phyloP scores from a whole-genome alignment of 2,888 invertebrate genomes.

The Melangyna quadrimaculata region DNA sequence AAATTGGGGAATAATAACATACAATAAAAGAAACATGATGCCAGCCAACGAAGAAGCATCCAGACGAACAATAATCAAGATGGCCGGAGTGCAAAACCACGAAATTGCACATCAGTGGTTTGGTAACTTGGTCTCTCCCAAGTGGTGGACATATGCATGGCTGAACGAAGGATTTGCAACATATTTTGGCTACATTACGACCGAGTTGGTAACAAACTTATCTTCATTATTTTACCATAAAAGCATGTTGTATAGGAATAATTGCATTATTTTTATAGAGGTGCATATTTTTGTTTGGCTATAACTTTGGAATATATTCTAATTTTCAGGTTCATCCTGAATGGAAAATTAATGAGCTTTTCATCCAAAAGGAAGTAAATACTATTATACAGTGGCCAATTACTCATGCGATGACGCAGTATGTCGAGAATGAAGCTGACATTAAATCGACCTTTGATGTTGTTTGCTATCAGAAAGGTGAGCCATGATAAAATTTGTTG shows the following conservation, averaged over 20 bases:
- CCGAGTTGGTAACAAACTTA: constrained; percentile 76
- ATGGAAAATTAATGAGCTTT: constrained; percentile 86
- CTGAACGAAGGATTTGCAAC: constrained; percentile 88
- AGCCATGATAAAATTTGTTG: constrained; percentile 19
- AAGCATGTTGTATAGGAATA: background rate
- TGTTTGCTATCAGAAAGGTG: constrained; percentile 86
- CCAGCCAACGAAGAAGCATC: constrained; percentile 80
- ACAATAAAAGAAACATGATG: constrained; percentile 77
- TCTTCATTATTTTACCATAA: background rate
- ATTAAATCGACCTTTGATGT: constrained; percentile 82
- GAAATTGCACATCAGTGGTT: constrained; percentile 90
- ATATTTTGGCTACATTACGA: constrained; percentile 77
- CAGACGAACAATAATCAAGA: constrained; percentile 74
- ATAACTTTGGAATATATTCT: background rate
- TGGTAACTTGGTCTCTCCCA: constrained; percentile 87
- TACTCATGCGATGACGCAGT: constrained; percentile 77
- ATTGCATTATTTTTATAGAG: background rate
- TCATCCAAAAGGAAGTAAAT: constrained; percentile 80
- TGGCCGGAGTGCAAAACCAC: constrained; percentile 83
- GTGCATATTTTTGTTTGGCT: background rate
- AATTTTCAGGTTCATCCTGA: constrained; percentile 83
- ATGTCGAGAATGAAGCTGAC: constrained; percentile 77
- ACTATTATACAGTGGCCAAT: constrained; percentile 76
- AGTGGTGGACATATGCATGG: constrained; percentile 89
- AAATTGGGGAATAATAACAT: constrained; percentile 95